phyloP scores from a whole-genome alignment of 2,797 vertebrate genomes.

The Sciaenops ocellatus region DNA sequence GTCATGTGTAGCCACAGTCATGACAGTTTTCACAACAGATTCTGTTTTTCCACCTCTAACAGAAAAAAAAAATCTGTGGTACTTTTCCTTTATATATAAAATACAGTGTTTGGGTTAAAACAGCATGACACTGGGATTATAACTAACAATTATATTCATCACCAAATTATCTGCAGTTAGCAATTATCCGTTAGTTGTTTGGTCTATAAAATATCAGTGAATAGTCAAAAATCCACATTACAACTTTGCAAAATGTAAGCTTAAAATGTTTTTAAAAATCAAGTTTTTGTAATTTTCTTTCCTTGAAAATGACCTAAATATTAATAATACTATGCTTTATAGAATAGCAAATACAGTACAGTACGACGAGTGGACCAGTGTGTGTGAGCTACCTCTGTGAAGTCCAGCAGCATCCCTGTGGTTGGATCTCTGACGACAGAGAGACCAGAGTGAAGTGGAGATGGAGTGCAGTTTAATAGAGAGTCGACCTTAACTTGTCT shows the following conservation, averaged over 20 bases:
- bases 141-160: background rate
- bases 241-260: background rate
- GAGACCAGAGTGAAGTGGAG: slow-evolving; percentile 88
- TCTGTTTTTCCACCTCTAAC: too few species aligned
- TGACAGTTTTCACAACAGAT: too few species aligned
- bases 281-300: background rate
- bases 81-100: too few species aligned
- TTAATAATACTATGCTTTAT: background rate
- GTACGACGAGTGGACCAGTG: rapidly evolving
- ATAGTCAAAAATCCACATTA: background rate
- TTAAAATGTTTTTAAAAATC: too few species aligned
- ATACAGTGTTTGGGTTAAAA: background rate
- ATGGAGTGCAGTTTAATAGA: slow-evolving; percentile 80
- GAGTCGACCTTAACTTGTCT: slow-evolving; percentile 82
- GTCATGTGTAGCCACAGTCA: too few species aligned
- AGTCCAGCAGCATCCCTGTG: slow-evolving; percentile 91
- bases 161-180: background rate
- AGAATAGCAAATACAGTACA: background rate
- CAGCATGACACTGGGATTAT: background rate
- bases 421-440: slow-evolving; percentile 92
- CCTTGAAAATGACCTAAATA: too few species aligned
- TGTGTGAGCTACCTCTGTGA: slow-evolving; percentile 87
- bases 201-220: background rate
- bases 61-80: too few species aligned
- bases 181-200: background rate